A percentile compares a stretch with the other conserved stretches of the same genome.
Conservation (phyloP, 1,140 invertebrate genomes). For the Macrosteles quadrilineatus region DNA sequence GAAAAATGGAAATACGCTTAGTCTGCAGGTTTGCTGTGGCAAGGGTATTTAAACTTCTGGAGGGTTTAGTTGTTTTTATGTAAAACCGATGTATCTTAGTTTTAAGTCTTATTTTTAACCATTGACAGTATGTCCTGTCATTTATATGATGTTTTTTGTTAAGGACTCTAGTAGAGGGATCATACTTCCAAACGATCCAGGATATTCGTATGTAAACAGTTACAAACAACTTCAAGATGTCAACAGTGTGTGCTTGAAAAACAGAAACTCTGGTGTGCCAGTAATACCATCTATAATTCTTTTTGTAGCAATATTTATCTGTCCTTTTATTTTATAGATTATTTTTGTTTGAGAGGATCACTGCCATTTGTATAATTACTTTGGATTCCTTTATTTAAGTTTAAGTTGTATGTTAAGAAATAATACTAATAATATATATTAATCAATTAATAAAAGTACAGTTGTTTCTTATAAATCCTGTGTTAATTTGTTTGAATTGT, state of each 20-base stretch:
- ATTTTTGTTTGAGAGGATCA: no score
- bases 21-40: no score
- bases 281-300: neutral
- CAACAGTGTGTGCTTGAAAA: constrained; percentile 5
- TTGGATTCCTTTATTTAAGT: no score
- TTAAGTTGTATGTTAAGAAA: no score
- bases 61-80: neutral
- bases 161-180: constrained; percentile 13
- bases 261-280: neutral
- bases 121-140: neutral
- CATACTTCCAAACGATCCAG: constrained; percentile 9
- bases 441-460: no score
- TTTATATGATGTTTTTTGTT: neutral
- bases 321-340: neutral
- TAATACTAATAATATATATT: no score
- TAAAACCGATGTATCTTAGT: neutral
- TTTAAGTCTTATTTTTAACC: no score
- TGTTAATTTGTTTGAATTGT: no score
- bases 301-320: neutral
- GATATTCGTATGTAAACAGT: neutral
- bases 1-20: no score
- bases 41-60: neutral
- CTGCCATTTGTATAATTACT: no score
- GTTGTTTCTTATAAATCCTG: no score
- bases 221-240: constrained; percentile 14